Conservation (phyloP, 2,888 invertebrate genomes). For the Parasteatoda lunata region DNA sequence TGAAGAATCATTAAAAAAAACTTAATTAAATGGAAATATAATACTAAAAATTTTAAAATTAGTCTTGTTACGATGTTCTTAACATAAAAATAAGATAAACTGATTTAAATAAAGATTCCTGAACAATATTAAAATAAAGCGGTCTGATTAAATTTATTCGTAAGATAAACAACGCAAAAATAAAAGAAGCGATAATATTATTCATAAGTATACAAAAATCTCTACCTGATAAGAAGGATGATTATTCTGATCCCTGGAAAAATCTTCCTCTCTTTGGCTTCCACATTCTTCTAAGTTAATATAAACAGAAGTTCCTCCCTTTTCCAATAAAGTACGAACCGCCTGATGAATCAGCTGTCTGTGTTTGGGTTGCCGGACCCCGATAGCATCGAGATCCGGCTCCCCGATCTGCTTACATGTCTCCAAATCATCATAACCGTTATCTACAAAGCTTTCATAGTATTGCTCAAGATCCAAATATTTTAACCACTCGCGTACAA, state of each 20-base stretch:
- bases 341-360: slow-evolving; percentile 88
- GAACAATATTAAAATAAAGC: no score
- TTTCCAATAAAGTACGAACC: slow-evolving; percentile 88
- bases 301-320: slow-evolving; percentile 94
- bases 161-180: background rate
- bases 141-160: no score
- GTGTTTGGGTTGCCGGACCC: slow-evolving; percentile 89
- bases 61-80: no score
- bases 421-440: slow-evolving; percentile 96
- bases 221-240: slow-evolving; percentile 33
- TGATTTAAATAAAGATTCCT: no score
- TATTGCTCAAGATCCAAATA: slow-evolving; percentile 93
- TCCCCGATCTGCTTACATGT: slow-evolving; percentile 97
- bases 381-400: slow-evolving; percentile 95
- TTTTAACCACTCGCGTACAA: slow-evolving; percentile 92
- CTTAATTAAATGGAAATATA: no score
- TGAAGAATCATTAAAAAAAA: no score
- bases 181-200: background rate
- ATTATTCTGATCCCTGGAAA: slow-evolving; percentile 13
- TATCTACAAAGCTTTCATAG: slow-evolving; percentile 94
- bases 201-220: background rate
- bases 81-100: no score
- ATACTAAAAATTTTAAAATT: no score
- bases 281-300: slow-evolving; percentile 87
- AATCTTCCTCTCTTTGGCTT: slow-evolving; percentile 33